phyloP scores from a whole-genome alignment of 2,888 invertebrate species.

The Brachycybe producta region DNA sequence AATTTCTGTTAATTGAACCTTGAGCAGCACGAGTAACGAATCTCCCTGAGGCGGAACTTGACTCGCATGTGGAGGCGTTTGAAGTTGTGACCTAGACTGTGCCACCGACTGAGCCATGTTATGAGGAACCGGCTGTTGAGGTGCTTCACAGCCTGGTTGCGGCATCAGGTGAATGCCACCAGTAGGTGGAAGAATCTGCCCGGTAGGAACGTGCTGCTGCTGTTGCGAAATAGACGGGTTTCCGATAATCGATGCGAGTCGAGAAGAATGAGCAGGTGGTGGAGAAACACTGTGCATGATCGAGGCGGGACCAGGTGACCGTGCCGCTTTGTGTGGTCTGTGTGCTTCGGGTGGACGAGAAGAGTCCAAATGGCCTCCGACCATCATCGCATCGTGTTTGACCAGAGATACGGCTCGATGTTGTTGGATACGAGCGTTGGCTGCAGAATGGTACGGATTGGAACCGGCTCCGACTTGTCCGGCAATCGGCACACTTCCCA shows the following conservation, averaged over 20 bases:
- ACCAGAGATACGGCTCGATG: slow-evolving; percentile 4
- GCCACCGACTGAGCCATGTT: slow-evolving; percentile 32
- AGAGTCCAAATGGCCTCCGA: background rate
- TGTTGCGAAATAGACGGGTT: slow-evolving; percentile 26
- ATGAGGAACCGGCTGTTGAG: slow-evolving; percentile 16
- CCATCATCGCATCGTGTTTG: slow-evolving; percentile 11
- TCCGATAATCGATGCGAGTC: slow-evolving; percentile 2
- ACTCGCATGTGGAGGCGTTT: slow-evolving; percentile 56
- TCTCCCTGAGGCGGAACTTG: slow-evolving; percentile 73
- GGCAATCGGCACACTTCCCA: background rate
- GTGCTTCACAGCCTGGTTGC: slow-evolving; percentile 32
- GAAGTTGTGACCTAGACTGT: slow-evolving; percentile 41
- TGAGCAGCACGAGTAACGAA: slow-evolving; percentile 61
- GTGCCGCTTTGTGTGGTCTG: background rate
- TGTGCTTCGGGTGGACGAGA: slow-evolving; percentile 7
- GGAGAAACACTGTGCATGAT: slow-evolving; percentile 17
- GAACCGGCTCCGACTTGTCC: too few relatives aligned
- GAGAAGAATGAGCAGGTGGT: slow-evolving; percentile 7
- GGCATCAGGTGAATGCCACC: slow-evolving; percentile 34
- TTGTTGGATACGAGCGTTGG: slow-evolving; percentile 6
- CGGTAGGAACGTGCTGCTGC: slow-evolving; percentile 24
- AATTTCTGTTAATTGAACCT: too few relatives aligned
- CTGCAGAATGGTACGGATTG: slow-evolving; percentile 2
- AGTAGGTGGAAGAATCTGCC: slow-evolving; percentile 29
- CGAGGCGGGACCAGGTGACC: slow-evolving; percentile 23